phyloP scores from a whole-genome alignment of 2,888 invertebrate genomes.

The Drosophila limbata region DNA sequence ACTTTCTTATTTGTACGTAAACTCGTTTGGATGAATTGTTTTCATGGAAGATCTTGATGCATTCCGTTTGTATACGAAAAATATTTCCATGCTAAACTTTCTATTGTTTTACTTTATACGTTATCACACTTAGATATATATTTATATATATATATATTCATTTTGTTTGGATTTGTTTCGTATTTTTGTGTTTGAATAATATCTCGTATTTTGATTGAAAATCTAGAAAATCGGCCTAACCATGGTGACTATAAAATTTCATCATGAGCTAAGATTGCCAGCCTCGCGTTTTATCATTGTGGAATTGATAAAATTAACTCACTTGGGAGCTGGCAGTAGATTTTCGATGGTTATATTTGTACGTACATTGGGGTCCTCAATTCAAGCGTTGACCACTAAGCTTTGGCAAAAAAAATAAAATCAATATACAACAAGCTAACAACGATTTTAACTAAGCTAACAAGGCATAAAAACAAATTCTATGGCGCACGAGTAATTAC shows the following conservation, averaged over 20 bases:
- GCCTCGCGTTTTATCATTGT: conserved; percentile 21
- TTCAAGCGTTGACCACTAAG: conserved; percentile 13
- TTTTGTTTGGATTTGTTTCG: conserved; percentile 21
- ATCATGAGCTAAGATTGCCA: conserved; percentile 21
- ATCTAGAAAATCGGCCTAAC: conserved; percentile 20
- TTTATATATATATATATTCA: conserved; percentile 10
- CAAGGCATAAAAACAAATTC: conserved; percentile 31
- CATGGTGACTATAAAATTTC: not conserved
- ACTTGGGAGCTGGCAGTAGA: conserved; percentile 26
- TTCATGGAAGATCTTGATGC: conserved; percentile 63
- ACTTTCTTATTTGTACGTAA: conserved; percentile 70
- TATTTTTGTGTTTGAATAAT: conserved; percentile 29
- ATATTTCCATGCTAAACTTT: conserved; percentile 39
- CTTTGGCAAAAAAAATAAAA: conserved; percentile 58
- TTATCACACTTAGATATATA: conserved; percentile 61
- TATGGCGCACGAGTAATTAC: conserved; percentile 51
- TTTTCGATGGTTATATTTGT: conserved; percentile 26
- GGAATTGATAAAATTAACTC: conserved; percentile 9
- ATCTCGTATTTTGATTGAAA: conserved; percentile 34
- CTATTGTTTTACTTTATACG: conserved; percentile 56
- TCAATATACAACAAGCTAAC: conserved; percentile 51
- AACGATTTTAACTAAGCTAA: conserved; percentile 48
- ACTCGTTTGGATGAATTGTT: conserved; percentile 55
- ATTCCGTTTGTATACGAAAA: conserved; percentile 22
- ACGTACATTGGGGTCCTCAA: conserved; percentile 31